phyloP scores from a whole-genome alignment of 2,797 vertebrate genomes.

The Loriculus beryllinus region DNA sequence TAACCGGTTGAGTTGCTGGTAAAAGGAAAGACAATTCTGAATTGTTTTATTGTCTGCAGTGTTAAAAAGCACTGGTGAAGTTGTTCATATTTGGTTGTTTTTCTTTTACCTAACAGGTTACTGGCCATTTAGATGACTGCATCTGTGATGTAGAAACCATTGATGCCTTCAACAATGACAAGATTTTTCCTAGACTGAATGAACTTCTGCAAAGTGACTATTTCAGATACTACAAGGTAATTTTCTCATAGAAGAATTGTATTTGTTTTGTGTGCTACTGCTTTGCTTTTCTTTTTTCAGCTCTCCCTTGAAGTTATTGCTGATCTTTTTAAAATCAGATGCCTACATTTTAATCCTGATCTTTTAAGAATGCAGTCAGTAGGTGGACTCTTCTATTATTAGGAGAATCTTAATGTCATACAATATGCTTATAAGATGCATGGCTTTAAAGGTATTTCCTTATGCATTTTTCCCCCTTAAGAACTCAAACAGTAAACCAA shows the following conservation, averaged over 20 bases:
- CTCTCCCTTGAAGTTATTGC: background rate
- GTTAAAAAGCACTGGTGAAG: background rate
- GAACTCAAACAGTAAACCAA: background rate
- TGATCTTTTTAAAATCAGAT: background rate
- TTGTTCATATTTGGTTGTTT: background rate
- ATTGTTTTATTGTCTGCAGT: background rate
- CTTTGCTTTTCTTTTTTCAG: background rate
- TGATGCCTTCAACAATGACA: slow-evolving; percentile 87
- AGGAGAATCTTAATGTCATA: background rate
- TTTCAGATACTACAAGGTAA: slow-evolving; percentile 93
- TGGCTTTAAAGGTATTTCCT: background rate
- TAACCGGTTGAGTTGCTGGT: fast-evolving
- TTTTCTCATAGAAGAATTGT: background rate
- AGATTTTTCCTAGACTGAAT: slow-evolving; percentile 86
- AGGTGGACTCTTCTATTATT: background rate
- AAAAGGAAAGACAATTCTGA: background rate
- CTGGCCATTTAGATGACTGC: slow-evolving; percentile 89
- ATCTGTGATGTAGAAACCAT: slow-evolving; percentile 93
- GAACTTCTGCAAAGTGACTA: slow-evolving; percentile 86
- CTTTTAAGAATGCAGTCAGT: background rate
- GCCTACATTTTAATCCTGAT: background rate
- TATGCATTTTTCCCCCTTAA: background rate
- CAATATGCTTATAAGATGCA: background rate
- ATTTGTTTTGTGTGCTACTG: background rate
- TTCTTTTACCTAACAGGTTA: slow-evolving; percentile 75